These are phyloP conservation scores for Microtus montanus DNA, from an alignment of 2,113 vertebrate genomes.

Conservation along the genomic window DNA sequence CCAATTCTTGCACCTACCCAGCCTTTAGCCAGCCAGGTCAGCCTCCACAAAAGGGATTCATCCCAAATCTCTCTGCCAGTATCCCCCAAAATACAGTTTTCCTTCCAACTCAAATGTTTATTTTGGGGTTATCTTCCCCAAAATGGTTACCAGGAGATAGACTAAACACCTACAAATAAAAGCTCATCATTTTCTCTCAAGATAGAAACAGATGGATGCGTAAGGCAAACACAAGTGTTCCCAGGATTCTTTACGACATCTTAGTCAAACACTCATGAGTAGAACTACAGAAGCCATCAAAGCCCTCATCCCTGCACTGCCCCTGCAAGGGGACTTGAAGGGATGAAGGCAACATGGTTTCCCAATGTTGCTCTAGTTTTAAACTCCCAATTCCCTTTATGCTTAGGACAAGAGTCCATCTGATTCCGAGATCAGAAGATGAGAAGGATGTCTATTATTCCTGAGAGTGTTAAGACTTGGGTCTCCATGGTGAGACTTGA, in stretches of 20 bases:
- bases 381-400: background rate
- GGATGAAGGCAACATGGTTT: background rate
- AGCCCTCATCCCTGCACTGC: background rate
- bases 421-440: background rate
- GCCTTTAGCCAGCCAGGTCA: background rate
- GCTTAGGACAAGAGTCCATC: background rate
- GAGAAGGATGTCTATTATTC: background rate
- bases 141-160: background rate
- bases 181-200: background rate
- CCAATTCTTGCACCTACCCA: background rate
- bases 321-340: background rate
- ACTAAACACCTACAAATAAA: background rate
- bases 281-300: background rate
- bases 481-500: background rate
- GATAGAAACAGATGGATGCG: background rate
- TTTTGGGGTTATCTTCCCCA: background rate
- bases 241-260: background rate
- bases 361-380: background rate
- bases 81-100: background rate
- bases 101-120: background rate
- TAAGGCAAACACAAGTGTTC: background rate
- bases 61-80: background rate
- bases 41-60: background rate
- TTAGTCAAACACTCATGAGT: background rate
- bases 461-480: background rate